Percentiles rank a stretch among this genome's conserved stretches.
Conservation (phyloP, 2,888 invertebrate species). For the Brenthis hecate region DNA sequence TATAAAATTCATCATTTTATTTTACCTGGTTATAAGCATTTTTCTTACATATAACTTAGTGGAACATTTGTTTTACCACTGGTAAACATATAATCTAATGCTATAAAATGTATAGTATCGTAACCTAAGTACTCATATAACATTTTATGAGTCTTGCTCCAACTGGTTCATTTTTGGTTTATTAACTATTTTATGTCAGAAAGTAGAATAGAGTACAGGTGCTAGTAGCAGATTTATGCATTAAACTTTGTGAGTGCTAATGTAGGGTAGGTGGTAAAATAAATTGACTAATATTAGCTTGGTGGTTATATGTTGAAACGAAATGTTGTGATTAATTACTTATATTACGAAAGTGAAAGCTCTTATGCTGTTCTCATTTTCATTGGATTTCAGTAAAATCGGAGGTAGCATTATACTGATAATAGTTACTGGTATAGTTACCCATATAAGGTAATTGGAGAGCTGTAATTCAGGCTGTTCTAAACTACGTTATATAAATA, state of each 20-base stretch:
- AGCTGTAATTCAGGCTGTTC: no score
- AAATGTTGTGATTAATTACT: neutral
- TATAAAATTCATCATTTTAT: neutral
- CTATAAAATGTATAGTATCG: slow-evolving; percentile 12
- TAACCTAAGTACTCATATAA: slow-evolving; percentile 17
- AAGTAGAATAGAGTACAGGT: slow-evolving; percentile 20
- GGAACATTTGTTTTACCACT: neutral
- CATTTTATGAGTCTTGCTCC: slow-evolving; percentile 32
- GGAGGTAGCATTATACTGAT: no score
- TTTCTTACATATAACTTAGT: neutral
- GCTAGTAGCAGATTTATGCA: slow-evolving; percentile 23
- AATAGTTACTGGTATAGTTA: no score
- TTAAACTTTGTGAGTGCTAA: slow-evolving; percentile 8
- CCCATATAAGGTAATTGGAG: no score
- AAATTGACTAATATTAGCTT: neutral
- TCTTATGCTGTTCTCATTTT: no score
- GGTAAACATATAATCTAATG: neutral
- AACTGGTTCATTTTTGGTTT: slow-evolving; percentile 29
- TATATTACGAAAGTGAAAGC: no score
- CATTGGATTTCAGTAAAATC: no score
- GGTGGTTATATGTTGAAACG: neutral
- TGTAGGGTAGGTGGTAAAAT: slow-evolving; percentile 3
- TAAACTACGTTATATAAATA: no score
- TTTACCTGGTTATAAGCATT: neutral
- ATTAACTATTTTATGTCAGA: slow-evolving; percentile 31